Conservation (phyloP, 2,797 vertebrate species). For the Notoglanidium macrostoma region DNA sequence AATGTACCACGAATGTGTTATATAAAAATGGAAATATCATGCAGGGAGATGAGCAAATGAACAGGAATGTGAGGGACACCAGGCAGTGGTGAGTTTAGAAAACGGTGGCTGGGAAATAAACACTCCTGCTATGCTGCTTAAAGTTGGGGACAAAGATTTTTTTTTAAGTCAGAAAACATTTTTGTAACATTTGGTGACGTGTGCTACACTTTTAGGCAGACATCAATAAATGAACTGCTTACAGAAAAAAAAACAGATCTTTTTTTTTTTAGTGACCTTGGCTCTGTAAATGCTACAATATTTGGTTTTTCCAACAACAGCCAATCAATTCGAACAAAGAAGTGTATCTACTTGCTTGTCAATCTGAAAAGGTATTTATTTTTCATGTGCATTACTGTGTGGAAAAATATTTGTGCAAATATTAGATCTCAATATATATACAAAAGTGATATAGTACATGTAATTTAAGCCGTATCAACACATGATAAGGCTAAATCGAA, state of each 20-base stretch:
- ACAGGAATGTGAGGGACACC: not conserved
- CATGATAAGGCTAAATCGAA: not conserved
- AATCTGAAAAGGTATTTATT: too few species aligned
- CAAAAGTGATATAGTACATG: not conserved
- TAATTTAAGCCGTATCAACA: not conserved
- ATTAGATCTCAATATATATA: not conserved
- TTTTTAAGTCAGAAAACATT: not conserved
- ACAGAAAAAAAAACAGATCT: too few species aligned
- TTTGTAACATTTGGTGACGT: not conserved
- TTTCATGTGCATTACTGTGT: not conserved
- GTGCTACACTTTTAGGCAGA: not conserved
- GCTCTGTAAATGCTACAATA: not conserved
- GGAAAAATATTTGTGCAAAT: not conserved
- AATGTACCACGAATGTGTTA: slow-evolving; percentile 18
- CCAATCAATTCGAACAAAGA: not conserved
- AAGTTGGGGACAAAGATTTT: not conserved
- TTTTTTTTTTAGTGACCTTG: not conserved
- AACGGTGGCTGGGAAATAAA: not conserved
- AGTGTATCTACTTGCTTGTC: not conserved
- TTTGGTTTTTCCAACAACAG: not conserved
- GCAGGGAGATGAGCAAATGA: not conserved
- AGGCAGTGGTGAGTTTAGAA: not conserved
- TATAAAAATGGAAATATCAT: slow-evolving; percentile 26
- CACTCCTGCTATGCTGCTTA: not conserved
- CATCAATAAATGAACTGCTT: too few species aligned